These are phyloP conservation scores for Percopsis transmontana DNA, from an alignment of 2,113 vertebrate genomes.

Conservation along the genomic window DNA sequence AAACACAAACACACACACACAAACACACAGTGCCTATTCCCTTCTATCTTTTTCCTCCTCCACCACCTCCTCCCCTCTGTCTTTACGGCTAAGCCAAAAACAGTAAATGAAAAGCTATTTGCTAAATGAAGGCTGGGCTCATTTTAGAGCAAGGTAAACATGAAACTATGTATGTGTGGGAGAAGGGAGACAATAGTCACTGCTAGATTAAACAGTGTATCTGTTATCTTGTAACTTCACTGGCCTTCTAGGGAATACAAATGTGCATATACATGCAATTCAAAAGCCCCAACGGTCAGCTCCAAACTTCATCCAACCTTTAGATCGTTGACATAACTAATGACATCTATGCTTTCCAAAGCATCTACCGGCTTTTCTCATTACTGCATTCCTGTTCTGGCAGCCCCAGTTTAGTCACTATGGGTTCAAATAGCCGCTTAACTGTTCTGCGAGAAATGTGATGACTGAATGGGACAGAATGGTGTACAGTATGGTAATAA, in stretches of 20 bases:
- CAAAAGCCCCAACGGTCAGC: too few species aligned
- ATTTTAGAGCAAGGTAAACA: neutral
- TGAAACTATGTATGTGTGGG: too few species aligned
- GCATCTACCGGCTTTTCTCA: neutral
- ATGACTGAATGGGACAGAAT: neutral
- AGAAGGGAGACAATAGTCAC: too few species aligned
- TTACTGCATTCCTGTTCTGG: neutral
- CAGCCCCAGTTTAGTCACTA: too few species aligned
- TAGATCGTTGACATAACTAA: too few species aligned
- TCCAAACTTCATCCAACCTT: too few species aligned
- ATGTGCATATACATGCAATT: too few species aligned
- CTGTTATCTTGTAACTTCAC: too few species aligned
- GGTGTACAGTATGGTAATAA: neutral
- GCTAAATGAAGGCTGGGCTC: constrained; percentile 15
- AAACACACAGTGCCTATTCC: too few species aligned
- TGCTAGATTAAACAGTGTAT: too few species aligned
- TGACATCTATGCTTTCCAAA: neutral
- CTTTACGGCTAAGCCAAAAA: constrained; percentile 28
- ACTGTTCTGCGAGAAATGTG: neutral
- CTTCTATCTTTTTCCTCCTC: constrained; percentile 3
- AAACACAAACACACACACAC: constrained; percentile 6
- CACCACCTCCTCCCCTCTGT: constrained; percentile 7
- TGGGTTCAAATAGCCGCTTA: neutral
- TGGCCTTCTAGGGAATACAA: too few species aligned
- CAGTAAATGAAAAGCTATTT: constrained; percentile 39